Base-by-base conservation (phyloP, 2,797 vertebrate species). In the Crenuchus spilurus region DNA sequence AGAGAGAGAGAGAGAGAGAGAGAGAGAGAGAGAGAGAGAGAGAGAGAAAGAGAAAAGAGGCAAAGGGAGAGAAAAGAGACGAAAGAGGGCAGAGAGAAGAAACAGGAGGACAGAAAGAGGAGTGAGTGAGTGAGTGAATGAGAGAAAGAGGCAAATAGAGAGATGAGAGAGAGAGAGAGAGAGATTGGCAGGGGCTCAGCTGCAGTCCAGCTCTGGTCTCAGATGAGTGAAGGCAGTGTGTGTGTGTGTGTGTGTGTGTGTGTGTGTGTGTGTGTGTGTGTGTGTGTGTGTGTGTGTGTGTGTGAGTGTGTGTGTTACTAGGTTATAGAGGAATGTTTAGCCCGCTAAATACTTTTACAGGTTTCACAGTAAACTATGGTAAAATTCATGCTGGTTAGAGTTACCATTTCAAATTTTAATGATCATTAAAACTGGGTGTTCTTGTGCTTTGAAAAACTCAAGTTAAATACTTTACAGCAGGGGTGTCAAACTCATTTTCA, bases 211-310 rank as follows among this genome's bases (percentile, higher is more conserved):
- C 6, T 67, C 54, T 9, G 26, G 33, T 70, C 6, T 67, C 54
- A 10, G 26, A 41, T 70, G 74, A 76, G 64, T 80, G 78, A 80
- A 51, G 66, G 66, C 52, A 48, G 67, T 66, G 35, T 44, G 61
- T 73, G 65, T 52, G 11, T 68, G 46, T 51, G 57, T 57, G 24
- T 49, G 63, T 62, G 55, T 39, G 22, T 46, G 52, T 80, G 55
- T 26, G 30, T 35, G 46, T 28, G 24, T 2, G 16, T 18, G 3
- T 18, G 11, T 42, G 11, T 42, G 11, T 42, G 41, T 42, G 41
- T 42, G 41, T 42, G 41, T 42, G 41, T 42, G 41, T 14, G 41
- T 42, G 41, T 42, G 46, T 48, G 46, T 22, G 46, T 48, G 46
- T 48, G n/a, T 48, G 18, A 20, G 18, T 48, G 18, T 48, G 18